phyloP scores from a whole-genome alignment of 2,888 invertebrate genomes.

The Phania funesta region DNA sequence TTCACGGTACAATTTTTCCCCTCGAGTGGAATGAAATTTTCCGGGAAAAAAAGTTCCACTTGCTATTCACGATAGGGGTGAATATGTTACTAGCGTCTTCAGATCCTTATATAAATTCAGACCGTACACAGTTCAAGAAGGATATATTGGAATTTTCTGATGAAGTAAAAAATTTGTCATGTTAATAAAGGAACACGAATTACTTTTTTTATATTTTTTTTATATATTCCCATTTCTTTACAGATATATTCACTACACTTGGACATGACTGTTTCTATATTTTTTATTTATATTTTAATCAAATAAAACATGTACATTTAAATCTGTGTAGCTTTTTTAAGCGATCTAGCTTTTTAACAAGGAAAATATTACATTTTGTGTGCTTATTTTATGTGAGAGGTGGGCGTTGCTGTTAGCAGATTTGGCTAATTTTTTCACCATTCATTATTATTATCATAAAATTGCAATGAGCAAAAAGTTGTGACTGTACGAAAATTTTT shows the following conservation, averaged over 20 bases:
- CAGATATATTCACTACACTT: conserved; percentile 3
- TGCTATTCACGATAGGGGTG: too few relatives aligned
- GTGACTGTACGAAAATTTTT: conserved; percentile 8
- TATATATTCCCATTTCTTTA: conserved; percentile 5
- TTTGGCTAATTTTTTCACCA: not conserved
- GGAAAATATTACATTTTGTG: not conserved
- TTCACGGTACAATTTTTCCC: too few relatives aligned
- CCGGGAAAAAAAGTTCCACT: too few relatives aligned
- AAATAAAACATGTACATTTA: conserved; percentile 13
- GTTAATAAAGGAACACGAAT: not conserved
- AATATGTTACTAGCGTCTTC: too few relatives aligned
- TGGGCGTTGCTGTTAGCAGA: not conserved
- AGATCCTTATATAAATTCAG: too few relatives aligned
- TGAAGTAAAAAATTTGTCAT: too few relatives aligned
- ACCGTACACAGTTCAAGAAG: not conserved
- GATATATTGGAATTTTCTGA: too few relatives aligned
- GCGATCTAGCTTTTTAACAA: not conserved
- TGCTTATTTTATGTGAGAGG: too few relatives aligned
- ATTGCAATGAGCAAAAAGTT: conserved; percentile 9
- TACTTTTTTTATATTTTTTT: not conserved
- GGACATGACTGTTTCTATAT: not conserved
- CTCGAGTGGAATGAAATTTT: too few relatives aligned
- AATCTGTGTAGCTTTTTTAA: not conserved
- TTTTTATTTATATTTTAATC: conserved; percentile 13
- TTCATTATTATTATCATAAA: conserved; percentile 5